Conservation (phyloP, 2,113 vertebrate genomes). For the Tringa solitaria region DNA sequence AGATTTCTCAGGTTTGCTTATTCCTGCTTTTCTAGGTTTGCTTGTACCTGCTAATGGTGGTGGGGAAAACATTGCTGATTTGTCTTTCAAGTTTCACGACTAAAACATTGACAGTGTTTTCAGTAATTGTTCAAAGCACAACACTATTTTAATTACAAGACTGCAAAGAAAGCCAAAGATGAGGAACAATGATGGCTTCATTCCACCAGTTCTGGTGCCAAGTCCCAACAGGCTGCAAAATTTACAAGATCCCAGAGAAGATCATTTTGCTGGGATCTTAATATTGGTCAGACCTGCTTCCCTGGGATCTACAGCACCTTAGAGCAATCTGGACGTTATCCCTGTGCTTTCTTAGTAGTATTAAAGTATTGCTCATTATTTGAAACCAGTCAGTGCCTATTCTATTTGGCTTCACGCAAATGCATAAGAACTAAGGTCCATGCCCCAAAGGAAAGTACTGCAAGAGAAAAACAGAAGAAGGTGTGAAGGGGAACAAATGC, state of each 20-base stretch:
- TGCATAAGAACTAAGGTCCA: not conserved
- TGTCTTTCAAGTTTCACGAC: not conserved
- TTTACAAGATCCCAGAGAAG: not conserved
- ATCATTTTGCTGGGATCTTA: not conserved
- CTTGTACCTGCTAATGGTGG: not conserved
- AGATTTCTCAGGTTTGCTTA: not conserved
- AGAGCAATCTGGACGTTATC: not conserved
- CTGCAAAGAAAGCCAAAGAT: not conserved
- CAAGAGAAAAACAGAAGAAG: not conserved
- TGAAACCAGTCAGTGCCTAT: not conserved
- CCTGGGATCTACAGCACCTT: not conserved
- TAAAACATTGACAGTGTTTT: not conserved
- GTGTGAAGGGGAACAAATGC: not conserved
- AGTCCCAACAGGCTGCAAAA: not conserved
- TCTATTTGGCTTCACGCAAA: not conserved
- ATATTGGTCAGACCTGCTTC: not conserved
- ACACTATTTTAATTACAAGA: not conserved
- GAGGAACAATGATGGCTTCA: not conserved
- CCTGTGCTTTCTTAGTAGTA: not conserved
- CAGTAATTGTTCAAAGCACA: constrained; percentile 4
- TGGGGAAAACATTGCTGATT: not conserved
- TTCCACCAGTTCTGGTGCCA: not conserved
- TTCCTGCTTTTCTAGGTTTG: not conserved
- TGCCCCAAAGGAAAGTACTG: not conserved
- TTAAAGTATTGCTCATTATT: not conserved